These are phyloP conservation scores for western clawed frog (Xenopus tropicalis) DNA, from an alignment of 2,113 vertebrate species.

Conservation along the genomic window UCB_Xtro_10.0 CM004447.2:115778001-115778500, in stretches of 20 bases:
- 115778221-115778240: conserved; percentile 84
- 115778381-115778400: conserved; percentile 57
- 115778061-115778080: no score
- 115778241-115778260: conserved; percentile 84
- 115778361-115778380: conserved; percentile 64
- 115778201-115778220: conserved; percentile 82
- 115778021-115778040: no score
- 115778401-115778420: conserved; percentile 48
- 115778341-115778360: conserved; percentile 79
- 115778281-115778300: conserved; percentile 74
- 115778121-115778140: no score
- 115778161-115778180: conserved; percentile 57
- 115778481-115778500: no score
- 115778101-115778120: no score
- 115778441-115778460: no score
- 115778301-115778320: conserved; percentile 80
- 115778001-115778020: no score
- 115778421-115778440: no score
- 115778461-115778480: no score
- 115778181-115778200: conserved; percentile 73
- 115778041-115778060: no score
- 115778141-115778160: neutral
- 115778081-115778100: no score
- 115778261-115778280: conserved; percentile 82
- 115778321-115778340: conserved; percentile 95